These are phyloP conservation scores for Drosophila nr. fundita DNA, from an alignment of 2,888 invertebrate species.

Conservation along the genomic window DNA sequence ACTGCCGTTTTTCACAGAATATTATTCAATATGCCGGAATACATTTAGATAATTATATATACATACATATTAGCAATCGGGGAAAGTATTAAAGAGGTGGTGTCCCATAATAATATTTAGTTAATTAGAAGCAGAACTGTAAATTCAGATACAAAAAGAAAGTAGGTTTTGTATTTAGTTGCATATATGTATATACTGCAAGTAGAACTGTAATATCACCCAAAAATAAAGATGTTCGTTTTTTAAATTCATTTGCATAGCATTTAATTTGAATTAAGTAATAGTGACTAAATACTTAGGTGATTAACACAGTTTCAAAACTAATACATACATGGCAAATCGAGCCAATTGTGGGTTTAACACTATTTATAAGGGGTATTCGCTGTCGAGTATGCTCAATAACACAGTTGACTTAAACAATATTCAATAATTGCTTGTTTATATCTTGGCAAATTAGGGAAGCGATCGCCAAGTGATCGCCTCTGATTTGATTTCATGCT, in stretches of 20 bases:
- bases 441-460: slow-evolving; percentile 40
- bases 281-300: slow-evolving; percentile 79
- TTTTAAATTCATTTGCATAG: slow-evolving; percentile 44
- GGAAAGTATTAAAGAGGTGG: not conserved
- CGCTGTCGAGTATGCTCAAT: slow-evolving; percentile 34
- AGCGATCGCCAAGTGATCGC: slow-evolving; percentile 66
- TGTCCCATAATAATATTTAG: not conserved
- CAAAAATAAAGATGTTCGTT: slow-evolving; percentile 5
- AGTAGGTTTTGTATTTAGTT: too few species aligned
- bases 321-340: slow-evolving; percentile 70
- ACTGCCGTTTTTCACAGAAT: slow-evolving; percentile 3
- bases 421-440: slow-evolving; percentile 49
- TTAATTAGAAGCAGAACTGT: not conserved
- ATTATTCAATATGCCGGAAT: not conserved
- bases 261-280: slow-evolving; percentile 71
- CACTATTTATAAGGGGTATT: slow-evolving; percentile 17
- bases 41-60: not conserved
- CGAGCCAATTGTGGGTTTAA: slow-evolving; percentile 42
- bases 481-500: slow-evolving; percentile 62
- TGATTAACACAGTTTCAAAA: slow-evolving; percentile 79
- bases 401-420: slow-evolving; percentile 38
- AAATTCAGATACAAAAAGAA: not conserved
- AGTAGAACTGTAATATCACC: too few species aligned
- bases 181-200: not conserved
- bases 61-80: not conserved